Evolutionary conservation across 2,888 invertebrate genomes (phyloP), one percentile per base, ranked within the genome.

Genomic region (Deilephila elpenor): DNA sequence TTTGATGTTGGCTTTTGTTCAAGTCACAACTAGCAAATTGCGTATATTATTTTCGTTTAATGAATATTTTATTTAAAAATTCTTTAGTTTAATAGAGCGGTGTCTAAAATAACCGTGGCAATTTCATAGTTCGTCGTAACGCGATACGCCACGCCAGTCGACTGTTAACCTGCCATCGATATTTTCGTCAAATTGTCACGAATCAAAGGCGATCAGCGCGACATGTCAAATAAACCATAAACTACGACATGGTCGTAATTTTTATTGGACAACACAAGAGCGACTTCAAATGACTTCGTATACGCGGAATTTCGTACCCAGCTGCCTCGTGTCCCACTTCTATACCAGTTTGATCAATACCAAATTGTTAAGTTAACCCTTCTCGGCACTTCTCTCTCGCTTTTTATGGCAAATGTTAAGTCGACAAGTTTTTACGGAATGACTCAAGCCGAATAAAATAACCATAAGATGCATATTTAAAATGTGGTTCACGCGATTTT

Each of bases 391-490:
- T 83, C 82, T 73, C 80, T 79, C 82, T 85, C 80, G 81, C 87
- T 88, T 86, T 88, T 89, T 89, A 90, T 78, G 89, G 90, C 85
- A 89, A 91, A 92, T 91, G 89, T 91, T 91, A 91, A 91, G 84
- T 82, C 86, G 89, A 91, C 91, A 88, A 87, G 89, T 90, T 90
- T 87, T 87, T 83, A 56, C 80, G 84, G 79, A 84, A 84, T 91
- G 87, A 88, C 86, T 90, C 86, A 51, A 67, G 25, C 51, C 67
- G 67, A 67, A 67, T 67, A 67, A 67, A 64, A 44, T 67, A 67
- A 51, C 25, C 51, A 51, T 51, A 67, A 74, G 56, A 56, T 56
- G n/a, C 76, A 77, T 78, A 78, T 81, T 85, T 86, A 79, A 83
- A 80, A 80, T 82, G 80, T 78, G 77, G 71, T 80, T 77, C 82